phyloP scores from a whole-genome alignment of 2,797 vertebrate genomes.

The Selene dorsalis region DNA sequence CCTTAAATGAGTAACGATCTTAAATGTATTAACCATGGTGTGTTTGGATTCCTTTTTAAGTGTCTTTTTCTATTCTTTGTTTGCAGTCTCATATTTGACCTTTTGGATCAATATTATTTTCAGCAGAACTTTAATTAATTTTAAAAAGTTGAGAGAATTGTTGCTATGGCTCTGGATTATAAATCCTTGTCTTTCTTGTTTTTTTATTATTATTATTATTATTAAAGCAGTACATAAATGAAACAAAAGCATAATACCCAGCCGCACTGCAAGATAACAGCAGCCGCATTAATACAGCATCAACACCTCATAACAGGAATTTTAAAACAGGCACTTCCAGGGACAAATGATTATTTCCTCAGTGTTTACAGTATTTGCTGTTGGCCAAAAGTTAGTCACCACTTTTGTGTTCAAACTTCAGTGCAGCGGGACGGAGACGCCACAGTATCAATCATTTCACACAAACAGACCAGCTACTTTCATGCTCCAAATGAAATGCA shows the following conservation, averaged over 20 bases:
- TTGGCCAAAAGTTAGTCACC: constrained; percentile 14
- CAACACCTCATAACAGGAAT: constrained; percentile 52
- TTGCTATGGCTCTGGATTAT: background rate
- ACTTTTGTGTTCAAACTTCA: constrained; percentile 32
- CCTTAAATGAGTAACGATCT: background rate
- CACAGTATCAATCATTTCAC: constrained; percentile 40
- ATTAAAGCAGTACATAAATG: constrained; percentile 45
- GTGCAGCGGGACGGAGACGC: constrained; percentile 26
- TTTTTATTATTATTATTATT: background rate
- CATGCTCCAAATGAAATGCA: constrained; percentile 43
- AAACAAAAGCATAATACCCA: constrained; percentile 27
- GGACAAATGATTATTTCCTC: constrained; percentile 46
- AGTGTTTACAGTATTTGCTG: constrained; percentile 45
- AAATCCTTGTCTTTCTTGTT: constrained; percentile 28
- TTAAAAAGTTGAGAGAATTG: background rate
- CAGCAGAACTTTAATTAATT: constrained; percentile 15
- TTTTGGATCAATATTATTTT: constrained; percentile 12
- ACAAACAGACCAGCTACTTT: constrained; percentile 49
- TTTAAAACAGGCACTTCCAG: constrained; percentile 46
- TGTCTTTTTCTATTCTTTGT: background rate
- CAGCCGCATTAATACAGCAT: constrained; percentile 33
- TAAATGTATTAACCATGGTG: background rate
- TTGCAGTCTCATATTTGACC: constrained; percentile 21
- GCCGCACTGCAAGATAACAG: constrained; percentile 40
- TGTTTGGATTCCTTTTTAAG: constrained; percentile 21